Percentiles rank a stretch among this genome's conserved stretches.
Evolutionary conservation across 2,797 vertebrate species (phyloP).

Genomic region (Acropternis orthonyx): DNA sequence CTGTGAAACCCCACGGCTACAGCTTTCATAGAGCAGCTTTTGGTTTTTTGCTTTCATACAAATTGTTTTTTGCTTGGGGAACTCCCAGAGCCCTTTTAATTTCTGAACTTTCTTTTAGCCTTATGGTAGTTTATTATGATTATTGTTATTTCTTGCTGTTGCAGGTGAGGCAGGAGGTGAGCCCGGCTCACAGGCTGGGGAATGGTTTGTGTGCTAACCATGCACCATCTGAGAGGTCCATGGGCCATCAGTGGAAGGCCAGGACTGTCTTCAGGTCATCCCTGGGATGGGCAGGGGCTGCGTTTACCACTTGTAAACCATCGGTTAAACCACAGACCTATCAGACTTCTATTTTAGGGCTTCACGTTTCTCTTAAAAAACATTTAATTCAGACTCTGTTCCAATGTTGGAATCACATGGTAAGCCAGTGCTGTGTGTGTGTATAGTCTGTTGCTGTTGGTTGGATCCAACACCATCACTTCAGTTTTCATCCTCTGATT

Average conservation of each 20-base stretch:
- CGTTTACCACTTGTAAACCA: neutral
- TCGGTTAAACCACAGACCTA: neutral
- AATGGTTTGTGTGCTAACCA: neutral
- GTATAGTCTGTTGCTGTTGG: neutral
- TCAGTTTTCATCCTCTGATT: neutral
- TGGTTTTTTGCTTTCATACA: neutral
- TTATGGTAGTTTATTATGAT: neutral
- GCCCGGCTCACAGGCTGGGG: neutral
- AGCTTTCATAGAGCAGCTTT: neutral
- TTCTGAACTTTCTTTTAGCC: neutral
- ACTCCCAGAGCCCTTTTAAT: neutral
- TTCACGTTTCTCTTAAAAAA: neutral
- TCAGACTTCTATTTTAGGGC: neutral
- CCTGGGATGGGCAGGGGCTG: neutral
- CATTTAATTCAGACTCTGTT: neutral
- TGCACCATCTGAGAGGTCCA: neutral
- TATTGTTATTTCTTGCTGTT: neutral
- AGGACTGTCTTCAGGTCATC: neutral
- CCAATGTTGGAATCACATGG: neutral
- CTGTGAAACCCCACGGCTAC: neutral
- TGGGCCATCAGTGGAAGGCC: neutral
- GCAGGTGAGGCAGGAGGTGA: neutral
- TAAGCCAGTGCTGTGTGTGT: rapidly evolving
- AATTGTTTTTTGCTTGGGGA: neutral
- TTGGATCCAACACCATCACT: neutral